phyloP scores from a whole-genome alignment of 2,888 invertebrate genomes.

The Agrochola macilenta region DNA sequence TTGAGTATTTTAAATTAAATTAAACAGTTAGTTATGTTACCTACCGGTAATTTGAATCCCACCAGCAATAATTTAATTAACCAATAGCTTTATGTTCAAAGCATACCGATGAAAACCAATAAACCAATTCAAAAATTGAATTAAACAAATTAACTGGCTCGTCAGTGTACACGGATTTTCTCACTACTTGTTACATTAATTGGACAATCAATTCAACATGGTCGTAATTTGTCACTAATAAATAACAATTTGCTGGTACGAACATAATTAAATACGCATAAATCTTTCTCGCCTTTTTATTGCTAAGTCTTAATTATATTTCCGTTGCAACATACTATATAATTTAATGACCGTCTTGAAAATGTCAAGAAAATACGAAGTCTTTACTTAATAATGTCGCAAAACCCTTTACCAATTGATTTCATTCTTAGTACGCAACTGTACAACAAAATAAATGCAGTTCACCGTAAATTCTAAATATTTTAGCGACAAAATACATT shows the following conservation, averaged over 20 bases:
- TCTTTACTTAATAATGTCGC: not conserved
- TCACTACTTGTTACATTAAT: slow-evolving; percentile 52
- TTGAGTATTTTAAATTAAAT: not conserved
- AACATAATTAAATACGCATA: slow-evolving; percentile 49
- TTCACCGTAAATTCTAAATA: slow-evolving; percentile 19
- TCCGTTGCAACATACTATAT: slow-evolving; percentile 2
- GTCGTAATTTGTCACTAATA: slow-evolving; percentile 53
- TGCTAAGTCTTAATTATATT: slow-evolving; percentile 35
- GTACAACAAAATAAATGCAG: not conserved
- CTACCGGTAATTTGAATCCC: slow-evolving; percentile 13
- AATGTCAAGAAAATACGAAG: not conserved
- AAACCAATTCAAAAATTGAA: slow-evolving; percentile 24
- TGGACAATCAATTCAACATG: slow-evolving; percentile 43
- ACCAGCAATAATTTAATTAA: slow-evolving; percentile 10
- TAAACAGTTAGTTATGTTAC: not conserved
- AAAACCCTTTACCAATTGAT: slow-evolving; percentile 24
- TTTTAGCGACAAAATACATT: slow-evolving; percentile 34
- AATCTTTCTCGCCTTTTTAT: slow-evolving; percentile 26
- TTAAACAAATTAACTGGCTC: slow-evolving; percentile 31
- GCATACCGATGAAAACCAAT: not conserved
- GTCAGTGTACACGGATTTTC: slow-evolving; percentile 29
- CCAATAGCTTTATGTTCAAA: slow-evolving; percentile 6
- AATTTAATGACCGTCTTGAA: slow-evolving; percentile 4
- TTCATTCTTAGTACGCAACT: not conserved
- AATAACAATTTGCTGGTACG: slow-evolving; percentile 40